Percentiles rank a stretch among this genome's conserved stretches.
Evolutionary conservation across 2,888 invertebrate genomes (phyloP).

Genomic region (Fragum fragum): DNA sequence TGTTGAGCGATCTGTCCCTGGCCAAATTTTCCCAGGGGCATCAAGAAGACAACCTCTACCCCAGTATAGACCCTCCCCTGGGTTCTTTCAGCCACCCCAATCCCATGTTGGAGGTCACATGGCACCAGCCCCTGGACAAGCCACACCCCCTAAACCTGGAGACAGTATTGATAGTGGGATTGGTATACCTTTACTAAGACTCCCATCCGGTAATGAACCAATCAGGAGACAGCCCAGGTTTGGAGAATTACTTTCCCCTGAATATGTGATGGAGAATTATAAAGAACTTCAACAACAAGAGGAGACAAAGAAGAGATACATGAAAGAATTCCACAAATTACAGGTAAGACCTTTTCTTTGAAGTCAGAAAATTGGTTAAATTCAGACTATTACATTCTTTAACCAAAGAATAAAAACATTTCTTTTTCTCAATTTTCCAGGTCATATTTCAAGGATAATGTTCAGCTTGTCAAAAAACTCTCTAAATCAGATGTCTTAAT

Average conservation of each 20-base stretch:
- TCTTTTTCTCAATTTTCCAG: too few species aligned
- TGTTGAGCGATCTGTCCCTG: conserved; percentile 65
- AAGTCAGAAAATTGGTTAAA: too few species aligned
- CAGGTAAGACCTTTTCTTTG: conserved; percentile 48
- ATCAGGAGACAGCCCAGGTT: conserved; percentile 66
- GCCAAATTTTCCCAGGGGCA: conserved; percentile 48
- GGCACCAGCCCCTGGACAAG: background rate
- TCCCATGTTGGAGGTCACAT: conserved; percentile 11
- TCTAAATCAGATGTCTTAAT: too few species aligned
- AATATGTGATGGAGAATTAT: conserved; percentile 65
- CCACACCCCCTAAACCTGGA: conserved; percentile 12
- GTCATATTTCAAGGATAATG: too few species aligned
- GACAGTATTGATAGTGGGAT: conserved; percentile 65
- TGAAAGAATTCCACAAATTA: conserved; percentile 64
- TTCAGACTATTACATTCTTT: too few species aligned
- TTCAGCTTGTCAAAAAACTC: too few species aligned
- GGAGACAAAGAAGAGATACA: conserved; percentile 60
- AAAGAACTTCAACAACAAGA: conserved; percentile 66
- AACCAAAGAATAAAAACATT: too few species aligned
- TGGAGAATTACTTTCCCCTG: conserved; percentile 75
- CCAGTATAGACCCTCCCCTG: conserved; percentile 51
- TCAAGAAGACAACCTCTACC: conserved; percentile 53
- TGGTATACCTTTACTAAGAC: conserved; percentile 69
- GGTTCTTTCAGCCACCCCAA: conserved; percentile 28
- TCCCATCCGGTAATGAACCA: conserved; percentile 64